phyloP scores from a whole-genome alignment of 2,888 invertebrate genomes.

The Agrochola lota region DNA sequence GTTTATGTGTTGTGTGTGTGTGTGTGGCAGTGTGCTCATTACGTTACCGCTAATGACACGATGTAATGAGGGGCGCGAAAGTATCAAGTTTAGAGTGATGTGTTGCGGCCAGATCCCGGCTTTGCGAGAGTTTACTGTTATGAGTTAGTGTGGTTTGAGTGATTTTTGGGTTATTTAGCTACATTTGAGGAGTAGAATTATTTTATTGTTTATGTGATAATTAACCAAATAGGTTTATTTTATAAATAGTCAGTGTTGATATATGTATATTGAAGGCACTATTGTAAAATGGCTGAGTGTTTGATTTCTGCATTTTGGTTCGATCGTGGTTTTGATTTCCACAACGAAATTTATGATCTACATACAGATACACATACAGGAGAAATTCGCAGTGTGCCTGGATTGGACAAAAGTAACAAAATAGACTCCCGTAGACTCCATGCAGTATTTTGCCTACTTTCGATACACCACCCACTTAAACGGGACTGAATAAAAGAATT shows the following conservation, averaged over 20 bases:
- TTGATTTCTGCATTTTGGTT: neutral
- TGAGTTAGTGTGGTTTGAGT: constrained; percentile 46
- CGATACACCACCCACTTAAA: neutral
- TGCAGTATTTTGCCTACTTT: neutral
- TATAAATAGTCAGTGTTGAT: no score
- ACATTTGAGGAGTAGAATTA: neutral
- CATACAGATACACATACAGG: neutral
- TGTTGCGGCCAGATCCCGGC: constrained; percentile 48
- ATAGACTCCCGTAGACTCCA: neutral
- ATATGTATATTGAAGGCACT: neutral
- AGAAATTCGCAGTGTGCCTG: neutral
- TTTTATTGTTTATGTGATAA: neutral
- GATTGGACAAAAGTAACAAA: neutral
- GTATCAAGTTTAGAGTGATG: constrained; percentile 66
- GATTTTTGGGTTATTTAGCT: constrained; percentile 34
- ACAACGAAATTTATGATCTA: neutral
- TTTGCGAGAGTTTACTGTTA: constrained; percentile 45
- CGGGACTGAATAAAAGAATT: constrained; percentile 5
- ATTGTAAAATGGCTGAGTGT: neutral
- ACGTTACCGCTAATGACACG: constrained; percentile 64
- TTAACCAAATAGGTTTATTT: neutral
- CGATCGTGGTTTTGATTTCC: neutral
- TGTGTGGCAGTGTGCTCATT: constrained; percentile 46
- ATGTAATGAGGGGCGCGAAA: constrained; percentile 60
- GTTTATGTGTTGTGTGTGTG: neutral